Percentiles rank a stretch among this genome's conserved stretches.
phyloP scores from a whole-genome alignment of 2,113 vertebrate species.

The Phalacrocorax aristotelis region DNA sequence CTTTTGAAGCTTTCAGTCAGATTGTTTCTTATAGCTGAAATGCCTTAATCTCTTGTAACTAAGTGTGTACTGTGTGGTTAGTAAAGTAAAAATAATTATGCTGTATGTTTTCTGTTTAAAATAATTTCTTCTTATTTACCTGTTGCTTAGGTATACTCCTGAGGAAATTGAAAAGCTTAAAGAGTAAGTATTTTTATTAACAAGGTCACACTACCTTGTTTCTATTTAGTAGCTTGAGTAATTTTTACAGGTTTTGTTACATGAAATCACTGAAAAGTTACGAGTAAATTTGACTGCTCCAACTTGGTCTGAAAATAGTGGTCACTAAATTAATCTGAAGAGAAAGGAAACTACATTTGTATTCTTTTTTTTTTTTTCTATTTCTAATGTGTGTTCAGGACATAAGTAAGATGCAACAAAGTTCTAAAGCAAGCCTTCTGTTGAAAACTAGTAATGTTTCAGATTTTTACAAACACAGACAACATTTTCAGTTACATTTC shows the following conservation, averaged over 20 bases:
- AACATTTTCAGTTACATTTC: neutral
- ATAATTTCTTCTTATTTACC: slow-evolving; percentile 32
- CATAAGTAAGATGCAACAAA: neutral
- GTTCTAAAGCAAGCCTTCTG: neutral
- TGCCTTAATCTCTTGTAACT: neutral
- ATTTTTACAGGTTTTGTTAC: neutral
- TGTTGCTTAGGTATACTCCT: slow-evolving; percentile 85
- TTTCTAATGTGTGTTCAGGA: neutral
- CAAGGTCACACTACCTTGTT: neutral
- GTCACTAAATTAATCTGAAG: neutral
- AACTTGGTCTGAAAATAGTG: neutral
- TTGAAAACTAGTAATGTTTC: neutral
- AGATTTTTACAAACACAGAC: neutral
- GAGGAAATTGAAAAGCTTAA: slow-evolving; percentile 96
- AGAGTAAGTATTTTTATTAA: slow-evolving; percentile 83
- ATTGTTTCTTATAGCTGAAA: neutral
- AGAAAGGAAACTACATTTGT: neutral
- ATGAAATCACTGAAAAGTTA: neutral
- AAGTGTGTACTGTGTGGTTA: neutral
- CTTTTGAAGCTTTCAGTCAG: neutral
- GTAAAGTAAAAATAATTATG: neutral
- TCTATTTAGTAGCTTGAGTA: neutral
- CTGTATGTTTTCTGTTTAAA: slow-evolving; percentile 5
- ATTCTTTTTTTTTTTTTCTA: neutral
- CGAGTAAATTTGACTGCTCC: neutral